A percentile compares a stretch with the other conserved stretches of the same genome.
Conservation (phyloP, 2,113 vertebrate species). For the Manacus vitellinus region DNA sequence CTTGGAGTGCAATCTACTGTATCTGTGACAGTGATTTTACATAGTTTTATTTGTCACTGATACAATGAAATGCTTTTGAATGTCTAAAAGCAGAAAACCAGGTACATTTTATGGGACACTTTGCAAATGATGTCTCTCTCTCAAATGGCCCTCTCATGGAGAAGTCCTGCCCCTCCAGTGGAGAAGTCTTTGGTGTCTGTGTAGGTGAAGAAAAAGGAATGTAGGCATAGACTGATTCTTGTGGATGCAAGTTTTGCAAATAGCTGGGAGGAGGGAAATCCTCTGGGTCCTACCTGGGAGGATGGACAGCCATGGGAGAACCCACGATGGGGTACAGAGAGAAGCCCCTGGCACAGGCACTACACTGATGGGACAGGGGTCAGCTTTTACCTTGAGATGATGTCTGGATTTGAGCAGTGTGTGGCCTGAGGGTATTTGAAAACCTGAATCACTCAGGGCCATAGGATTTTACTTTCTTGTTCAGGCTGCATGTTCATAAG, state of each 20-base stretch:
- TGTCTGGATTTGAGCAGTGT: neutral
- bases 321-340: accelerated
- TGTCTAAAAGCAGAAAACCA: neutral
- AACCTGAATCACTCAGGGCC: neutral
- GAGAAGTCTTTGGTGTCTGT: neutral
- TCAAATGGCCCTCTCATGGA: neutral
- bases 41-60: neutral
- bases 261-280: neutral
- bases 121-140: neutral
- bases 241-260: neutral
- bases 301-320: neutral
- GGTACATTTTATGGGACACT: neutral
- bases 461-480: neutral
- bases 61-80: neutral
- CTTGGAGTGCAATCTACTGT: neutral
- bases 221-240: neutral
- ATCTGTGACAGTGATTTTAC: neutral
- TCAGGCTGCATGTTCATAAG: neutral
- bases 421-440: neutral
- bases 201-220: neutral
- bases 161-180: neutral
- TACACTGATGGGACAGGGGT: neutral
- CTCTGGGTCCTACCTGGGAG: neutral
- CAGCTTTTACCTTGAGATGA: neutral
- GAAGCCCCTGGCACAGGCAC: neutral